Conservation (phyloP, 2,113 vertebrate species). For the Chaenocephalus aceratus region DNA sequence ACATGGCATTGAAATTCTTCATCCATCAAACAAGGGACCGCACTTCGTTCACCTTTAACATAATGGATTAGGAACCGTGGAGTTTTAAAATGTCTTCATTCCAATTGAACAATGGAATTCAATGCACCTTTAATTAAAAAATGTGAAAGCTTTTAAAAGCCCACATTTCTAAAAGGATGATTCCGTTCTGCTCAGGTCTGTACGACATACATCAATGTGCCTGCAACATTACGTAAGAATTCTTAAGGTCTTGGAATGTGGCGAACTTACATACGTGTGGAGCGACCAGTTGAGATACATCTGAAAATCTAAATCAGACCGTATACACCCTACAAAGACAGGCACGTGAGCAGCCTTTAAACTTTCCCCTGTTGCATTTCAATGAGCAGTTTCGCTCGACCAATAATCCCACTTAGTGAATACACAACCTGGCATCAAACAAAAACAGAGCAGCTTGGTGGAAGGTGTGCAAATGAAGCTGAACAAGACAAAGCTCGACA, state of each 20-base stretch:
- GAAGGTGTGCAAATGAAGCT: slow-evolving; percentile 64
- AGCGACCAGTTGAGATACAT: background rate
- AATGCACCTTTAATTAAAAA: background rate
- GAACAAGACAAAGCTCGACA: slow-evolving; percentile 45
- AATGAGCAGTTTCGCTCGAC: slow-evolving; percentile 63
- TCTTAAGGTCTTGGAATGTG: background rate
- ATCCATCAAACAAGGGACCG: background rate
- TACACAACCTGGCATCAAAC: slow-evolving; percentile 52
- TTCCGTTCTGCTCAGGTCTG: background rate
- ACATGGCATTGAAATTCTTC: background rate
- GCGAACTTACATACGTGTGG: background rate
- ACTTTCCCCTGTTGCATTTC: slow-evolving; percentile 42
- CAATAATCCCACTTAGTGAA: slow-evolving; percentile 67
- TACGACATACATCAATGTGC: background rate
- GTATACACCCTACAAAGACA: background rate
- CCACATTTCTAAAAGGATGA: background rate
- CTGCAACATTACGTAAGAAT: background rate
- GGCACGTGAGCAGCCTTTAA: slow-evolving; percentile 42
- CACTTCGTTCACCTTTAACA: slow-evolving; percentile 1
- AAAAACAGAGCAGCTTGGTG: slow-evolving; percentile 35
- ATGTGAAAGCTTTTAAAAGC: background rate
- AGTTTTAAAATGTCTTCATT: slow-evolving; percentile 14
- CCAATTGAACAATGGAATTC: background rate
- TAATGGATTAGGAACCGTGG: background rate
- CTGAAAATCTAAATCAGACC: slow-evolving; percentile 3